Evolutionary conservation across 2,888 invertebrate genomes (phyloP), one percentile per base, ranked within the genome.

Genomic region (Cylindroiulus punctatus): DNA sequence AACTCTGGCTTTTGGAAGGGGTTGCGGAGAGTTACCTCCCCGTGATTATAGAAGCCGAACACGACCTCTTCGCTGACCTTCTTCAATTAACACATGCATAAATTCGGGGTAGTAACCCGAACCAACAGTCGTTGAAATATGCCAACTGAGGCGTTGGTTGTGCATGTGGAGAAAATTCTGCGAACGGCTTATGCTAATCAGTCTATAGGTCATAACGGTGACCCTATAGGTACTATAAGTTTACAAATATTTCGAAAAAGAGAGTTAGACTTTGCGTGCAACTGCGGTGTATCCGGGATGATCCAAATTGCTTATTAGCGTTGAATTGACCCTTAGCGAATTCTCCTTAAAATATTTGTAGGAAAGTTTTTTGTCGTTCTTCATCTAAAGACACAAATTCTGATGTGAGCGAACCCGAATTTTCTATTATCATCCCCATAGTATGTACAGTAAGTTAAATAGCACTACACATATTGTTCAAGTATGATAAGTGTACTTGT

Each of bases 71-170:
- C 57, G 22, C 22, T 57, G 57, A 57, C 57, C 57, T 57, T 22
- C 57, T 57, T 57, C 22, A 57, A 57, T 57, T 57, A 57, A 57
- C 57, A 57, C 57, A 22, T 57, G 57, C 57, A 57, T 57, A 57
- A 57, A 57, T 22, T 57, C 57, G 57, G 57, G 57, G 57, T 57
- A 57, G 57, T 57, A 57, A 57, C 57, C 57, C 57, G 22, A 57
- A 22, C 57, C 10, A 22, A 57, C 57, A 44, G 44, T 44, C 44
- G 44, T 14, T 44, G 44, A 44, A 44, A 44, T 44, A 57, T 52
- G 19, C 19, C 19, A 19, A 52, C 17, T n/a, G n/a, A n/a, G n/a
- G n/a, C n/a, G n/a, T n/a, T n/a, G n/a, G 44, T 44, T 44, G 40
- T 57, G 57, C 19, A 5, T 22, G 22, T 7, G 7, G 1, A 22